A percentile compares a stretch with the other conserved stretches of the same genome.
Evolutionary conservation across 2,113 vertebrate genomes (phyloP).

Genomic region (Gallinago media): DNA sequence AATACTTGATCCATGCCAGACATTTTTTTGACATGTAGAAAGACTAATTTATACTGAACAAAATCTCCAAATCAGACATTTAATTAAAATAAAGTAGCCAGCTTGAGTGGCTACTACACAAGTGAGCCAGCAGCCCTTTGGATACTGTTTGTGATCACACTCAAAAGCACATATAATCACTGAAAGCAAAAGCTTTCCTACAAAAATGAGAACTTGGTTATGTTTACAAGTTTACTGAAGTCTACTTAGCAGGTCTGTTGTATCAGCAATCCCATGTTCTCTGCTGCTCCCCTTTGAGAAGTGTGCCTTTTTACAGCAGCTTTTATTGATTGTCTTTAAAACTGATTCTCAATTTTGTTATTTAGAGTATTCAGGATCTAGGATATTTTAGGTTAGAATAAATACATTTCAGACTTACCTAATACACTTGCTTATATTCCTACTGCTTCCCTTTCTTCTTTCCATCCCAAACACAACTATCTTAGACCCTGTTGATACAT

Average conservation of each 20-base stretch:
- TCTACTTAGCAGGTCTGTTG: neutral
- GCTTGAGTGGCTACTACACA: neutral
- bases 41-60: neutral
- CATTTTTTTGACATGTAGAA: neutral
- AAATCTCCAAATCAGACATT: neutral
- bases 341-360: neutral
- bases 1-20: neutral
- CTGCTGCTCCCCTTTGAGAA: neutral
- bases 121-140: neutral
- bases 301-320: accelerated
- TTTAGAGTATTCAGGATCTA: neutral
- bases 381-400: neutral
- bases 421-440: neutral
- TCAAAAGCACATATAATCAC: neutral
- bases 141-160: neutral
- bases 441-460: neutral
- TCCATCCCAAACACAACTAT: accelerated
- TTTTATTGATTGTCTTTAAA: neutral
- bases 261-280: neutral
- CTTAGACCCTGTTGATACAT: neutral
- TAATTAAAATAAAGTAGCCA: neutral
- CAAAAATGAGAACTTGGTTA: neutral
- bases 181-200: neutral
- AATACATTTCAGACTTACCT: neutral
- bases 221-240: neutral